These are phyloP conservation scores for Thamnophis elegans DNA, from an alignment of 2,797 vertebrate genomes.

Conservation along the genomic window DNA sequence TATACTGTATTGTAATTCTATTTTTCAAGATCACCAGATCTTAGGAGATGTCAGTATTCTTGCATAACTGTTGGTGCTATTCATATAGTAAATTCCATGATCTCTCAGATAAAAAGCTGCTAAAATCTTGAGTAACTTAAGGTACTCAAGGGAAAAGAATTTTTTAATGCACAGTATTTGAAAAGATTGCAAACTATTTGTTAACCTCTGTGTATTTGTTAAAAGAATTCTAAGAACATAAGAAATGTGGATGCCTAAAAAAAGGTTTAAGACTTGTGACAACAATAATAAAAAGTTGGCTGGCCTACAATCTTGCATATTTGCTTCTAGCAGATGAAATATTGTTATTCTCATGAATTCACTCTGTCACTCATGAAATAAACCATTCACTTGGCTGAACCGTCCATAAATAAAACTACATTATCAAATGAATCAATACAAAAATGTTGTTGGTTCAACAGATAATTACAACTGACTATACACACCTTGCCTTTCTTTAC, in stretches of 20 bases:
- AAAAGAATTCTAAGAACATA: not conserved
- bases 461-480: not conserved
- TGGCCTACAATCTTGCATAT: not conserved
- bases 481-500: not conserved
- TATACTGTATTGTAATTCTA: not conserved
- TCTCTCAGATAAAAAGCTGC: not conserved
- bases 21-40: not conserved
- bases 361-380: not conserved
- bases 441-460: not conserved
- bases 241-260: not conserved
- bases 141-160: not conserved
- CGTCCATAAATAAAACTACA: not conserved
- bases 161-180: not conserved
- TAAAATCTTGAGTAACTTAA: not conserved
- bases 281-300: not conserved
- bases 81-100: not conserved
- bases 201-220: not conserved
- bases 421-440: not conserved
- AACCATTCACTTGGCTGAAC: not conserved
- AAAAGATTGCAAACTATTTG: not conserved
- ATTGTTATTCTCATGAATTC: not conserved
- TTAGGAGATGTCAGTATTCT: not conserved
- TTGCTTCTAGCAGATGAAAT: not conserved
- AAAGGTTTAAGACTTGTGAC: not conserved
- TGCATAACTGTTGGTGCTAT: not conserved